Evolutionary conservation across 1,140 invertebrate species (phyloP).

Genomic region (Musca domestica): DNA sequence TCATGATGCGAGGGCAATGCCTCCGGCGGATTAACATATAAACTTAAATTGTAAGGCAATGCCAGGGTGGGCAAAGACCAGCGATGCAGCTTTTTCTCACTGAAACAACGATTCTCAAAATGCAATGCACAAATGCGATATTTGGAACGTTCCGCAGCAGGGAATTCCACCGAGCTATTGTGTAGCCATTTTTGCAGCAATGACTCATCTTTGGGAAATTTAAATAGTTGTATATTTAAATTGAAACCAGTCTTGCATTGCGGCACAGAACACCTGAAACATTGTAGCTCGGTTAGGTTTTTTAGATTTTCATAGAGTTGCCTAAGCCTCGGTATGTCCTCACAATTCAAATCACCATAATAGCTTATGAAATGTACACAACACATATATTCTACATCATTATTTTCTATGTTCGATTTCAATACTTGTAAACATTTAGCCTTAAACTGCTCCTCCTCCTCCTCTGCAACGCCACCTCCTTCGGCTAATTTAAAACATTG

Average conservation of each 20-base stretch:
- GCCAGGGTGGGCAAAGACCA: conserved; percentile 49
- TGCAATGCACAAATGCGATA: conserved; percentile 25
- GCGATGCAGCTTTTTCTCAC: conserved; percentile 28
- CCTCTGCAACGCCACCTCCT: no score
- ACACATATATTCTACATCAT: no score
- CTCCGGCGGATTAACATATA: conserved; percentile 26
- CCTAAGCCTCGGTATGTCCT: neutral
- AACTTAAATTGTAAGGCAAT: conserved; percentile 24
- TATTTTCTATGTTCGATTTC: no score
- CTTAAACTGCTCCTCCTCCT: no score
- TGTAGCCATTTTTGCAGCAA: conserved; percentile 24
- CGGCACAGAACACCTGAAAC: conserved; percentile 18
- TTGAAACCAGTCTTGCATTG: conserved; percentile 24
- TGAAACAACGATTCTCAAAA: conserved; percentile 25
- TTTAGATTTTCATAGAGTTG: neutral
- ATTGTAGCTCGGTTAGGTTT: conserved; percentile 9
- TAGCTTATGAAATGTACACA: no score
- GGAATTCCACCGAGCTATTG: conserved; percentile 13
- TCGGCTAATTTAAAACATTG: no score
- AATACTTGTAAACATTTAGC: no score
- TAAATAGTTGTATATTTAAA: neutral
- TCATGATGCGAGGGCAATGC: conserved; percentile 36
- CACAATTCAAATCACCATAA: neutral
- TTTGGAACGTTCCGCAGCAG: neutral
- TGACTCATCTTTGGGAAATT: conserved; percentile 20